A percentile compares a stretch with the other conserved stretches of the same genome.
Evolutionary conservation across 2,113 vertebrate species (phyloP).

Genomic region (Oreotrochilus melanogaster): DNA sequence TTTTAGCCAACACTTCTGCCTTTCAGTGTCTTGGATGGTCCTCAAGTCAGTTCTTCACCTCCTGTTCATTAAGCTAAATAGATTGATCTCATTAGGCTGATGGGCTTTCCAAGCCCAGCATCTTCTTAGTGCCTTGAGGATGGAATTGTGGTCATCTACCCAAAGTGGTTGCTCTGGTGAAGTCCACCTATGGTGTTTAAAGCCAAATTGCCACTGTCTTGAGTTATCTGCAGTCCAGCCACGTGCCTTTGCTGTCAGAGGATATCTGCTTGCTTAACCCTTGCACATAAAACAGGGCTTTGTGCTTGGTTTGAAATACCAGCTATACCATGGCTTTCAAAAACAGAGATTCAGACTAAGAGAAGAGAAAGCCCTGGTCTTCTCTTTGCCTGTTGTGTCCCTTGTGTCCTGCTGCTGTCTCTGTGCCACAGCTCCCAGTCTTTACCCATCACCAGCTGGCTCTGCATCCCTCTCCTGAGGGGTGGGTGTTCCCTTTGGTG

Average conservation of each 20-base stretch:
- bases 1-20: conserved; percentile 5
- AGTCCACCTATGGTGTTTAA: not conserved
- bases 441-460: not conserved
- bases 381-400: not conserved
- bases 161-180: not conserved
- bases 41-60: conserved; percentile 47
- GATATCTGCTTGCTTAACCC: not conserved
- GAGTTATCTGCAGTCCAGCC: not conserved
- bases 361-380: not conserved
- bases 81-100: not conserved
- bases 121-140: not conserved
- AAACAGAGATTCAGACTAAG: not conserved
- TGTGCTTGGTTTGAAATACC: not conserved
- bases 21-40: conserved; percentile 26
- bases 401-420: not conserved
- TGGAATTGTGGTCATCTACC: not conserved
- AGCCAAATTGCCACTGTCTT: not conserved
- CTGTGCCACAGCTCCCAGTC: not conserved
- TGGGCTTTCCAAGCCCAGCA: not conserved
- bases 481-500: not conserved
- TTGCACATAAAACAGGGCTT: accelerated
- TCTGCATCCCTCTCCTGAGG: not conserved
- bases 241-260: not conserved
- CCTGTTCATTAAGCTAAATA: conserved; percentile 47
- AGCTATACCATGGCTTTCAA: not conserved